Percentiles rank a stretch among this genome's conserved stretches.
phyloP scores from a whole-genome alignment of 2,888 invertebrate genomes.

The Amphipoea oculea region DNA sequence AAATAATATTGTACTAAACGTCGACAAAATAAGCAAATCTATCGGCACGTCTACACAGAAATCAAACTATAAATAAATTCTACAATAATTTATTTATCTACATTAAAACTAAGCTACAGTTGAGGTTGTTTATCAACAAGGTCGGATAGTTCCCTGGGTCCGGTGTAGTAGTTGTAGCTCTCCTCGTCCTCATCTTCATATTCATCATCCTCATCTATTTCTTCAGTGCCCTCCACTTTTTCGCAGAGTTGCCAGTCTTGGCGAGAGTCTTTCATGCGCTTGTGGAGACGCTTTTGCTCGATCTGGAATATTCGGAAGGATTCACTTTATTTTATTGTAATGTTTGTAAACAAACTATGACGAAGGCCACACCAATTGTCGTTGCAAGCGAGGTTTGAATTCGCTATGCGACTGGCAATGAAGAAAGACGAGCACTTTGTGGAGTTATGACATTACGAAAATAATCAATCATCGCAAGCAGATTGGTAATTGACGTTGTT shows the following conservation, averaged over 20 bases:
- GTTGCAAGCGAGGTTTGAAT: background rate
- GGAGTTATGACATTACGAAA: background rate
- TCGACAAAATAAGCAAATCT: constrained; percentile 1
- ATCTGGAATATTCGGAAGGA: constrained; percentile 75
- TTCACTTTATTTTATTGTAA: background rate
- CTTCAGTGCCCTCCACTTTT: constrained; percentile 35
- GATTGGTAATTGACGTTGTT: background rate
- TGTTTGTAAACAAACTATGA: background rate
- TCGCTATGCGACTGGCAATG: background rate
- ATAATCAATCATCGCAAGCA: background rate
- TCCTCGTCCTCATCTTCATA: constrained; percentile 64
- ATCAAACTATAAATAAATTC: constrained; percentile 47
- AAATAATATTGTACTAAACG: background rate
- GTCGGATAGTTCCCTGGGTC: constrained; percentile 64
- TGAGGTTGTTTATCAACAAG: constrained; percentile 13
- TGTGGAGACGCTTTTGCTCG: constrained; percentile 80
- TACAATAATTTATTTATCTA: constrained; percentile 55
- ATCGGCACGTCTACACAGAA: constrained; percentile 15
- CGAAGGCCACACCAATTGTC: background rate
- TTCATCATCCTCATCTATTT: constrained; percentile 69
- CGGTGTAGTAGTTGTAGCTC: constrained; percentile 62
- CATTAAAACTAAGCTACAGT: constrained; percentile 38
- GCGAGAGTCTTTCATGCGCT: constrained; percentile 72
- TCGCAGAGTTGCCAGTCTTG: constrained; percentile 65
- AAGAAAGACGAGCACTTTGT: background rate